phyloP scores from a whole-genome alignment of 2,888 invertebrate species.

The Stegana nigrithorax region DNA sequence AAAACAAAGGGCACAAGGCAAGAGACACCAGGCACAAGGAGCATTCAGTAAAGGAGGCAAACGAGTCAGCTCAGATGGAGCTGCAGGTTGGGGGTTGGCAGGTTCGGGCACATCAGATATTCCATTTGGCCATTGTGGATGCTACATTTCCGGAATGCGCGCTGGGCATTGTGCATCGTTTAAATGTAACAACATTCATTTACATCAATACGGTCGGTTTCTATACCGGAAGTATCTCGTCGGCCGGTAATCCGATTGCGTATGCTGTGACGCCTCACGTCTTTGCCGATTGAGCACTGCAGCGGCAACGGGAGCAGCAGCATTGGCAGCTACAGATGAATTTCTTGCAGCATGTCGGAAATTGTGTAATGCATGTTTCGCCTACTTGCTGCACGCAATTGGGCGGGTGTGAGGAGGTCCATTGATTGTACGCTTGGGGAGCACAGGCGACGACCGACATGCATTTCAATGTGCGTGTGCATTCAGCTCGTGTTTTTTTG shows the following conservation, averaged over 20 bases:
- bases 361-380: conserved; percentile 73
- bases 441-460: not conserved
- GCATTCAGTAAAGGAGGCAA: not conserved
- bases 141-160: conserved; percentile 84
- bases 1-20: not conserved
- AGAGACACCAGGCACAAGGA: not conserved
- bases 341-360: conserved; percentile 72
- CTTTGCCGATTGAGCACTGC: conserved; percentile 65
- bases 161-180: conserved; percentile 76
- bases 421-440: conserved; percentile 15
- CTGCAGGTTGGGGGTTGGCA: no score
- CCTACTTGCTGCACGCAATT: conserved; percentile 71
- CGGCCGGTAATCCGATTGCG: conserved; percentile 80
- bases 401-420: not conserved
- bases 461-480: not conserved
- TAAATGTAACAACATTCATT: conserved; percentile 81
- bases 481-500: no score
- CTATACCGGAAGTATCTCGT: conserved; percentile 76
- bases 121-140: conserved; percentile 77
- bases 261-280: conserved; percentile 82
- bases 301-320: not conserved
- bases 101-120: no score
- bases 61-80: conserved; percentile 3
- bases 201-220: conserved; percentile 84
- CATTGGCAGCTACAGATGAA: conserved; percentile 72